A percentile compares a stretch with the other conserved stretches of the same genome.
Conservation (phyloP, 1,140 invertebrate genomes). For the Drosophila santomea region DNA sequence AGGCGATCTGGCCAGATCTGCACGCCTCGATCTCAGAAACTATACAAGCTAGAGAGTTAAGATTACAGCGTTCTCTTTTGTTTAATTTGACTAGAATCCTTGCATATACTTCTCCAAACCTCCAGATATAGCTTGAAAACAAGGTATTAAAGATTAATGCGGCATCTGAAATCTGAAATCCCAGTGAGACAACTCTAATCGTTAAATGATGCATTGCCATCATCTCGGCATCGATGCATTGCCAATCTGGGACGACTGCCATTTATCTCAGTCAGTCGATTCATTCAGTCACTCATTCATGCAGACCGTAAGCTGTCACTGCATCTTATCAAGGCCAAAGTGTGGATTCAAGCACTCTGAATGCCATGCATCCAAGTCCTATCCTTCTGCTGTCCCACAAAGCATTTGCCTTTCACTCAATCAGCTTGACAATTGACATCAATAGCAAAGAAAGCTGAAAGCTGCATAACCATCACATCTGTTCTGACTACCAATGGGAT, state of each 20-base stretch:
- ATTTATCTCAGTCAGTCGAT: constrained; percentile 51
- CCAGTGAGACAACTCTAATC: constrained; percentile 34
- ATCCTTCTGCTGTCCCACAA: constrained; percentile 6
- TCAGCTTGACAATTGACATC: constrained; percentile 77
- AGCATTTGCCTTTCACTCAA: constrained; percentile 69
- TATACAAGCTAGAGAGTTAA: too few relatives aligned
- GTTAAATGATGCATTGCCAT: constrained; percentile 19
- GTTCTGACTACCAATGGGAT: constrained; percentile 27
- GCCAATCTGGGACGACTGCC: constrained; percentile 59
- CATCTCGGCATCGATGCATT: constrained; percentile 19
- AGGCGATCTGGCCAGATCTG: too few relatives aligned
- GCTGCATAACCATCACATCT: constrained; percentile 53
- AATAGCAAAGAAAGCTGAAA: constrained; percentile 46
- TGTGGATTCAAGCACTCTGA: constrained; percentile 26
- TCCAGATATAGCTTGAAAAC: constrained; percentile 40
- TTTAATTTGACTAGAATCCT: neutral
- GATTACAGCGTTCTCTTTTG: too few relatives aligned
- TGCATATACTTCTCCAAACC: constrained; percentile 21
- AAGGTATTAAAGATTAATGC: constrained; percentile 73
- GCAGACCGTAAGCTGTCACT: constrained; percentile 23
- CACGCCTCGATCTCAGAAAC: too few relatives aligned
- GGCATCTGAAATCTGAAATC: constrained; percentile 30
- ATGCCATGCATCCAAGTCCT: constrained; percentile 1
- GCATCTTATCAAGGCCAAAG: constrained; percentile 44
- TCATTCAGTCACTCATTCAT: constrained; percentile 25